Evolutionary conservation across 2,113 vertebrate species (phyloP), one percentile per base, ranked within the genome.

Genomic region (Anthoscopus minutus): DNA sequence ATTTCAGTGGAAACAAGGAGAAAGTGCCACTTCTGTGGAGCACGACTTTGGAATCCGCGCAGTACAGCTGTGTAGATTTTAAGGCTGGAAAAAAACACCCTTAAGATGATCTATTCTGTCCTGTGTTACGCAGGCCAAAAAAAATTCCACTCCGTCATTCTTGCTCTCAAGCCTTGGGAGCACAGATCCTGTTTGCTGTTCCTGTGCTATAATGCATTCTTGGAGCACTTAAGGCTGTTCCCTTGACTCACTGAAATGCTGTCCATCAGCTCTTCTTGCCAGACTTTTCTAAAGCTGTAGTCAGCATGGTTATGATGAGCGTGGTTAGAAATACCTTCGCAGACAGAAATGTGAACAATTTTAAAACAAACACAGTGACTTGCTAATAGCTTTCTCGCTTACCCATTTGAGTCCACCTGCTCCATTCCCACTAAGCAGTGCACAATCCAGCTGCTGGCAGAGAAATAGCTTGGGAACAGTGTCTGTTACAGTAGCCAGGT

Each of bases 141-240:
- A 73, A 80, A 89, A 65, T 66, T 76, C 86, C 35, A 74, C 38
- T 71, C 69, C 15, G 58, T 86, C 88, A 51, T 90, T 78, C 83
- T 81, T 70, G 71, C 86, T 93, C 58, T 37, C 54, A 42, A 38
- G 62, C 14, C 79, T 31, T 15, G 35, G 53, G 71, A 90, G 76
- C 3, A 11, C 53, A 70, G 88, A 31, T 83, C 57, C 28, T 28
- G 57, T 72, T 72, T 30, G 16, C 70, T 88, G 3, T 56, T 87
- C 27, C 42, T 82, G 45, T 24, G n/a, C 81, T 80, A 0, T 76
- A 95, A 95, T 57, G 88, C 88, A 31, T 65, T 86, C 82, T 69
- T 54, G 79, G 67, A 95, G 82, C 92, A 88, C 93, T 92, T 95
- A 65, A 73, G 65, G 40, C 58, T 51, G 6, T 70, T 86, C 72